Conservation (phyloP, 1,140 invertebrate genomes). For the Ceratina calcarata region DNA sequence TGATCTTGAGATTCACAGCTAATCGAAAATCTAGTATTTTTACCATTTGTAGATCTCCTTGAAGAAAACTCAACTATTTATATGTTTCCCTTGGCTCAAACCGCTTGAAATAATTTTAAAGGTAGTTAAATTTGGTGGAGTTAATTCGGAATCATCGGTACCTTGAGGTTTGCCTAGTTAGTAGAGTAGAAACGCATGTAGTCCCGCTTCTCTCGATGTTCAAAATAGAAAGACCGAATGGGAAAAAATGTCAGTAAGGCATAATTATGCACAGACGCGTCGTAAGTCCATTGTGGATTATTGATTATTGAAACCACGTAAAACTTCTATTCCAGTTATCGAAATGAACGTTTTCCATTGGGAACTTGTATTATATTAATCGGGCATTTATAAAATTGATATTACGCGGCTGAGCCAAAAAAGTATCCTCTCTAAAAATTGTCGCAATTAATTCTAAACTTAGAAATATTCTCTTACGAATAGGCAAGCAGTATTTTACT, state of each 20-base stretch:
- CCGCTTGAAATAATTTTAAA: not conserved
- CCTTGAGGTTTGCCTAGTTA: not conserved
- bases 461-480: not conserved
- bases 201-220: not conserved
- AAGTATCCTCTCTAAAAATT: not conserved
- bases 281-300: not conserved
- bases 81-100: not conserved
- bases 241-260: not conserved
- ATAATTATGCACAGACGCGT: not conserved
- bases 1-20: not conserved
- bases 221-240: constrained; percentile 2
- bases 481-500: too few species aligned
- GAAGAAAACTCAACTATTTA: too few species aligned
- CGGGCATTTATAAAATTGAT: not conserved
- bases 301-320: not conserved
- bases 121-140: not conserved
- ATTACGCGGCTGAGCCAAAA: not conserved
- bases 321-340: constrained; percentile 5
- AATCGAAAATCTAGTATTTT: too few species aligned
- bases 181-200: not conserved
- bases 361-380: constrained; percentile 8
- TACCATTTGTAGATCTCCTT: too few species aligned
- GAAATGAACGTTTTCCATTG: not conserved
- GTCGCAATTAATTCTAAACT: not conserved
- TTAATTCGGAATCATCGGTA: not conserved